A percentile compares a stretch with the other conserved stretches of the same genome.
These are phyloP conservation scores for Cydia splendana DNA, from an alignment of 1,140 invertebrate genomes.

Conservation along the genomic window DNA sequence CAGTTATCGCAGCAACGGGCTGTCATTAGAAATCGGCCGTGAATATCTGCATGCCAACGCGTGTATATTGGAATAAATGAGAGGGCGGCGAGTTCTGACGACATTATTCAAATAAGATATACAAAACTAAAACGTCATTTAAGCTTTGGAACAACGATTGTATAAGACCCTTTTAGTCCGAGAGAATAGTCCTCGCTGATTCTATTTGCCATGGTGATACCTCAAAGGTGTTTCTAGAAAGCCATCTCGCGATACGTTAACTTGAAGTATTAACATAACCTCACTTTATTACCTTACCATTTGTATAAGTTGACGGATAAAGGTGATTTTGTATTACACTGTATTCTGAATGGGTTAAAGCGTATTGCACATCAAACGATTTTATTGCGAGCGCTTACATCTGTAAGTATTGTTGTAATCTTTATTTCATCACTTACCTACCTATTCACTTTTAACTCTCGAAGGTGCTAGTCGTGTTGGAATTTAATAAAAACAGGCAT, in stretches of 20 bases:
- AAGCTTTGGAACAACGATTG: neutral
- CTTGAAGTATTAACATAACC: slow-evolving; percentile 29
- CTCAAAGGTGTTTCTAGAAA: slow-evolving; percentile 39
- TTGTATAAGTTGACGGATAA: slow-evolving; percentile 30
- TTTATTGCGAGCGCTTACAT: slow-evolving; percentile 1
- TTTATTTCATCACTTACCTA: neutral
- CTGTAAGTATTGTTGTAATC: neutral
- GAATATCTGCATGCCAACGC: slow-evolving; percentile 39
- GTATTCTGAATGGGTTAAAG: slow-evolving; percentile 21
- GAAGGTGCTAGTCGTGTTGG: too few relatives aligned
- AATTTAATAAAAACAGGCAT: too few relatives aligned
- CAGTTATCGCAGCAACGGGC: slow-evolving; percentile 8
- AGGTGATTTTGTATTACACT: slow-evolving; percentile 29
- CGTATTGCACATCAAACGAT: slow-evolving; percentile 7
- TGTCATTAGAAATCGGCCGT: slow-evolving; percentile 38
- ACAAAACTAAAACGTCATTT: neutral
- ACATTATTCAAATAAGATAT: slow-evolving; percentile 40
- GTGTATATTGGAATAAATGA: slow-evolving; percentile 38
- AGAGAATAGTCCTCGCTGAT: slow-evolving; percentile 17
- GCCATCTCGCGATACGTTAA: slow-evolving; percentile 30
- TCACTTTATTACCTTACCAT: slow-evolving; percentile 29
- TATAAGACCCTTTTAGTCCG: slow-evolving; percentile 14
- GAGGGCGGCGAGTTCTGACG: slow-evolving; percentile 37
- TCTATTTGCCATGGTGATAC: slow-evolving; percentile 8
- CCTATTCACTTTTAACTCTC: neutral